Conservation (phyloP, 1,140 invertebrate genomes). For the Drosophila bifasciata region DNA sequence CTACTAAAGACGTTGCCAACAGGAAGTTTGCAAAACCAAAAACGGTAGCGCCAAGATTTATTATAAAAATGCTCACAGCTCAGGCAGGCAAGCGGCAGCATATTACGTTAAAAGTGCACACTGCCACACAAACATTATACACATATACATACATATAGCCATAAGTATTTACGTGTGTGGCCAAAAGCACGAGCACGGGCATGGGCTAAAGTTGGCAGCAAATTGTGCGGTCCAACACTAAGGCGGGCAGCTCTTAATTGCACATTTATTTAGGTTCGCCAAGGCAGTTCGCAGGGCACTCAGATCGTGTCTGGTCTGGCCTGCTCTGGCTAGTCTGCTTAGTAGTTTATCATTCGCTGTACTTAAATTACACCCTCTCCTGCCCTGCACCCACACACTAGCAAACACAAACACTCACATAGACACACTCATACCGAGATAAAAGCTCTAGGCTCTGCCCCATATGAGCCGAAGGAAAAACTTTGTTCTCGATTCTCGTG, state of each 20-base stretch:
- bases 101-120: constrained; percentile 77
- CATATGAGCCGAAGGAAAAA: constrained; percentile 46
- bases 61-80: constrained; percentile 82
- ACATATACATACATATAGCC: constrained; percentile 16
- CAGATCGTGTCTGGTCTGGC: constrained; percentile 20
- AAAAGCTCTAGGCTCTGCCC: constrained; percentile 31
- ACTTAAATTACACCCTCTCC: constrained; percentile 70
- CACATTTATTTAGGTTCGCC: constrained; percentile 82
- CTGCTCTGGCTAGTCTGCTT: constrained; percentile 50
- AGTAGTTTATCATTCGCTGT: constrained; percentile 80
- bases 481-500: constrained; percentile 57
- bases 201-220: constrained; percentile 71
- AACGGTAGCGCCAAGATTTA: constrained; percentile 79
- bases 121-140: constrained; percentile 10
- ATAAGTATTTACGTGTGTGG: constrained; percentile 46
- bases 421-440: constrained; percentile 21
- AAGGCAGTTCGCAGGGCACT: constrained; percentile 27
- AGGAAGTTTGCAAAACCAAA: constrained; percentile 82
- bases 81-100: constrained; percentile 75
- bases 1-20: constrained; percentile 76
- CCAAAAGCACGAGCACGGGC: neutral
- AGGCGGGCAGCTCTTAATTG: constrained; percentile 81
- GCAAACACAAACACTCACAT: constrained; percentile 4
- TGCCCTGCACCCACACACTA: constrained; percentile 13
- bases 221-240: constrained; percentile 78